These are phyloP conservation scores for Microctenopoma lineatum DNA, from an alignment of 2,797 vertebrate genomes.

Conservation along the genomic window DNA sequence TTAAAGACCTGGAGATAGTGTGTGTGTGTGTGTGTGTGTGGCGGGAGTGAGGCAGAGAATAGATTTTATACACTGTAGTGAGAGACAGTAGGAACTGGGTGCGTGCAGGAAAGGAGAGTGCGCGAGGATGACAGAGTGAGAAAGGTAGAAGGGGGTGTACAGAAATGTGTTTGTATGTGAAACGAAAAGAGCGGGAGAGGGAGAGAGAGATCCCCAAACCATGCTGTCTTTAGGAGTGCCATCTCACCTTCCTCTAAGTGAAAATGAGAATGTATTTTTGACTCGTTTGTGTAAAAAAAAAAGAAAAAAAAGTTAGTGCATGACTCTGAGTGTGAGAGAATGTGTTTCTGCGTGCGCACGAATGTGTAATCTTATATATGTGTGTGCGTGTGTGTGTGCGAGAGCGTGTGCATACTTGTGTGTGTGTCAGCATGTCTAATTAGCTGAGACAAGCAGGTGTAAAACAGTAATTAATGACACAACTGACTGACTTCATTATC, in stretches of 20 bases:
- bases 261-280: constrained; percentile 80
- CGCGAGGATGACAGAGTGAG: constrained; percentile 51
- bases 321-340: constrained; percentile 28
- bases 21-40: neutral
- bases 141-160: constrained; percentile 46
- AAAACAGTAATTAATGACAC: constrained; percentile 90
- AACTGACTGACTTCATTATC: constrained; percentile 85
- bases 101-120: constrained; percentile 27
- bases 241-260: constrained; percentile 72
- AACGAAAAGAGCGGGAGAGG: constrained; percentile 26
- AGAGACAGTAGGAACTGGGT: constrained; percentile 25
- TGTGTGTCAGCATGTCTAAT: constrained; percentile 79
- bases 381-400: neutral
- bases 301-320: constrained; percentile 37
- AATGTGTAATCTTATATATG: constrained; percentile 4
- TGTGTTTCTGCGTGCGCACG: constrained; percentile 10
- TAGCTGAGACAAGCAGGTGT: constrained; percentile 90
- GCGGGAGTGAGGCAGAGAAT: constrained; percentile 6
- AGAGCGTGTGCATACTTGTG: constrained; percentile 13
- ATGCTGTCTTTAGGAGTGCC: constrained; percentile 65
- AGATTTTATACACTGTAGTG: constrained; percentile 7
- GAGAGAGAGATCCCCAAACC: constrained; percentile 51
- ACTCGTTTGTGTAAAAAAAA: constrained; percentile 59
- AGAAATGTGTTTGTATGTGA: constrained; percentile 48
- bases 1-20: constrained; percentile 28